Base-by-base conservation (phyloP, 30 jellyfish, hydroid and myxozoan species). In the Nemopilema nomurai region DNA sequence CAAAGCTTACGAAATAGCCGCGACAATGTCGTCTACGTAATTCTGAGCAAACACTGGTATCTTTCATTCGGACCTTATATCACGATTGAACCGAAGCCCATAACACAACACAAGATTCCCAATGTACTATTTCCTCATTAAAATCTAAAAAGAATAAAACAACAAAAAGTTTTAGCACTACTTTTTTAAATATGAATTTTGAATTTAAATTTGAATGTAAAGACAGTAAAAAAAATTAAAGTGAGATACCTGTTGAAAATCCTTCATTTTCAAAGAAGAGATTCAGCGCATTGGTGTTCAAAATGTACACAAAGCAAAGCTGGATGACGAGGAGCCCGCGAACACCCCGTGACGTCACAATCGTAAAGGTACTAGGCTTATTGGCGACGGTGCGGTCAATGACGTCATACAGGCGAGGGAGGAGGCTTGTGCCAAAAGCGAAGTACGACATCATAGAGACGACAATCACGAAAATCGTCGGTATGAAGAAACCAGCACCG, bases 361-460 rank as follows among this genome's bases (percentile, higher is more conserved):
- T 7, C 24, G 26, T 25, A 31, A 79, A 79, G n/a, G 76, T 27
- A 19, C 22, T 65, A 28, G 31, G 28, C 19, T 50, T 26, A 0
- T n/a, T 30, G 19, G 21, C 51, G 51, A 33, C 50, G 22, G 79
- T 33, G 19, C 18, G 26, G 26, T 79, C 89, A 9, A 79, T 29
- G 57, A 65, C 68, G 28, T 63, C 68, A 7, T 62, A 32, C 70
- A 79, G 24, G 21, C 28, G 41, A 50, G 70, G 80, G 30, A 22
- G 69, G 33, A 79, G 20, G 25, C 33, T 13, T 8, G 22, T 41
- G 49, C 80, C 80, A 21, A 79, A 65, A 8, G 89, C 76, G 25
- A 62, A 65, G 49, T 62, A 79, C 7, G 89, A 79, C 89, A 79
- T 79, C 89, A 79, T 79, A 0, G 79, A 53, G 21, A 65, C 89